Base-by-base conservation (phyloP, 2,888 invertebrate genomes). In the Slavum lentiscoides region DNA sequence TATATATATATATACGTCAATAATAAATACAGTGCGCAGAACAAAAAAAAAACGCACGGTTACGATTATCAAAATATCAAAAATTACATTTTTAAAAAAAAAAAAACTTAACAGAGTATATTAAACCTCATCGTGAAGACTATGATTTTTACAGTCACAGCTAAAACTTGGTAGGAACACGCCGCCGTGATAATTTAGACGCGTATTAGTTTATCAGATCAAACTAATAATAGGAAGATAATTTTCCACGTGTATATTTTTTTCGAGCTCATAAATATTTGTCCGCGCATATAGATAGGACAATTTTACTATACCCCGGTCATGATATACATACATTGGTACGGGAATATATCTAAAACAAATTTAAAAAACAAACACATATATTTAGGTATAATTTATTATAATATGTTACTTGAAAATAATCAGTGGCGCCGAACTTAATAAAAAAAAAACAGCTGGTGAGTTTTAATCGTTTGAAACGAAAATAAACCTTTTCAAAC, bases 351-450 rank as follows among this genome's bases (percentile, higher is more conserved):
- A 76, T 76, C 75, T 76, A 76, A 68, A 76, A 76, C 75, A 76
- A 76, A 76, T 76, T 76, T 75, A 67, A 74, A 74, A 75, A 75
- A 75, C 55, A 68, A 58, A 76, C 30, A 76, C 30, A 76, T 49
- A 76, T 49, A 55, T 55, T 69, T 74, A 49, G 11, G 49, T 64
- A 37, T 74, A 74, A 64, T 64, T 7, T 53, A 55, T 74, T 66
- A 74, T 74, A 2, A 30, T 30, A 30, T 17, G 37, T 53, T 1
- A 74, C 2, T 55, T 58, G 21, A 55, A 58, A 15, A 62, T 37
- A 70, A n/a, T 21, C 43, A 68, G 59, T 68, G 75, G 43, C 19
- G 30, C 75, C 75, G 67, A 76, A 68, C 67, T n/a, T 23, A 19
- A 17, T 55, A 55, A 6, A n/a, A n/a, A n/a, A n/a, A n/a, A n/a